phyloP scores from a whole-genome alignment of 1,140 invertebrate genomes.

The Alviniconcha marisindica region DNA sequence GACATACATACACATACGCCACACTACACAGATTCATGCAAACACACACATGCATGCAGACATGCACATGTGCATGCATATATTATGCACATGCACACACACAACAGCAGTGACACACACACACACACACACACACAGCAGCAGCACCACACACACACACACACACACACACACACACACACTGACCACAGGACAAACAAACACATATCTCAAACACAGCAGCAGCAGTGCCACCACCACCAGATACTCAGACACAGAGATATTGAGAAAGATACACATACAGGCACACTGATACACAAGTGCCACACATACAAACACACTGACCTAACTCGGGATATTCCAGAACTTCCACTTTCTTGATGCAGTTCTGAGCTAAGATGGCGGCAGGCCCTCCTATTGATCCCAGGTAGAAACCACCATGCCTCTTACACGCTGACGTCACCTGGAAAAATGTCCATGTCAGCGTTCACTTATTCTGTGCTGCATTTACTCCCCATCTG shows the following conservation, averaged over 20 bases:
- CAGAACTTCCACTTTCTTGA: constrained; percentile 76
- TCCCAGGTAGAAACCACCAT: constrained; percentile 76
- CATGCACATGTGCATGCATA: too few species aligned
- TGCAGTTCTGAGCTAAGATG: constrained; percentile 76
- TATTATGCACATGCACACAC: too few species aligned
- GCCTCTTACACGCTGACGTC: constrained; percentile 74
- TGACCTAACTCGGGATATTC: constrained; percentile 76
- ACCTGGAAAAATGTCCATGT: constrained; percentile 71
- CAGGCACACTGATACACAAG: too few species aligned
- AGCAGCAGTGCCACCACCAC: too few species aligned
- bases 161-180: background rate
- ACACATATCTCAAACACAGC: background rate
- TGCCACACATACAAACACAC: constrained; percentile 5
- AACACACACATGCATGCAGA: background rate
- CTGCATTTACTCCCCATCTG: too few species aligned
- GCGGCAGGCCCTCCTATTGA: constrained; percentile 77
- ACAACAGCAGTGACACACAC: too few species aligned
- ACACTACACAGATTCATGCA: background rate
- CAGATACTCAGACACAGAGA: too few species aligned
- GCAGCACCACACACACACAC: background rate
- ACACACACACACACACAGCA: background rate
- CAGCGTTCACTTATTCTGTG: too few species aligned
- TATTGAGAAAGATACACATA: too few species aligned
- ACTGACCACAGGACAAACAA: background rate
- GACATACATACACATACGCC: too few species aligned